Conservation (phyloP, 2,113 vertebrate genomes). For the Mungos mungo region DNA sequence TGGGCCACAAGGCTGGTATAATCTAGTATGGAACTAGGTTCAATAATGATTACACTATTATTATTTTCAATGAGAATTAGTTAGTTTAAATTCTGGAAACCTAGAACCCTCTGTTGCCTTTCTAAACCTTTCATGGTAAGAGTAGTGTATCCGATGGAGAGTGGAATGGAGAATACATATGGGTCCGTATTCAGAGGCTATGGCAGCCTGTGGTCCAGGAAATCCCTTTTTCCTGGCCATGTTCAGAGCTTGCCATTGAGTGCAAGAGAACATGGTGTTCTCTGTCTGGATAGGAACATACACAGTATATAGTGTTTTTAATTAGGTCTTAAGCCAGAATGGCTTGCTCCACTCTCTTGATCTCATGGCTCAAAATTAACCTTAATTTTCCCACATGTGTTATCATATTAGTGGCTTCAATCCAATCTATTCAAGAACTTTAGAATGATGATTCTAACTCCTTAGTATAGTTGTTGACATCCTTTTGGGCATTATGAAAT, state of each 20-base stretch:
- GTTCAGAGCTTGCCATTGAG: not conserved
- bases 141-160: not conserved
- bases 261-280: not conserved
- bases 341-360: not conserved
- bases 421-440: not conserved
- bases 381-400: not conserved
- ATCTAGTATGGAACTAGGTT: not conserved
- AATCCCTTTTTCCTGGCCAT: not conserved
- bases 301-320: not conserved
- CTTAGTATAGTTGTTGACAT: not conserved
- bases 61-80: not conserved
- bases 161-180: too few species aligned
- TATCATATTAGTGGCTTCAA: not conserved
- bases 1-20: not conserved
- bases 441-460: not conserved
- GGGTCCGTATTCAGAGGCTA: not conserved
- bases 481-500: not conserved
- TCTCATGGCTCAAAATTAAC: not conserved
- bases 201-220: not conserved
- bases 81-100: not conserved
- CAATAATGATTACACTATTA: not conserved
- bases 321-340: not conserved
- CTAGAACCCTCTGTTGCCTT: not conserved
- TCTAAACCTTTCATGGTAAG: not conserved
- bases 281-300: not conserved